Evolutionary conservation across 2,888 invertebrate species (phyloP).

Genomic region (Microdon myrmicae): DNA sequence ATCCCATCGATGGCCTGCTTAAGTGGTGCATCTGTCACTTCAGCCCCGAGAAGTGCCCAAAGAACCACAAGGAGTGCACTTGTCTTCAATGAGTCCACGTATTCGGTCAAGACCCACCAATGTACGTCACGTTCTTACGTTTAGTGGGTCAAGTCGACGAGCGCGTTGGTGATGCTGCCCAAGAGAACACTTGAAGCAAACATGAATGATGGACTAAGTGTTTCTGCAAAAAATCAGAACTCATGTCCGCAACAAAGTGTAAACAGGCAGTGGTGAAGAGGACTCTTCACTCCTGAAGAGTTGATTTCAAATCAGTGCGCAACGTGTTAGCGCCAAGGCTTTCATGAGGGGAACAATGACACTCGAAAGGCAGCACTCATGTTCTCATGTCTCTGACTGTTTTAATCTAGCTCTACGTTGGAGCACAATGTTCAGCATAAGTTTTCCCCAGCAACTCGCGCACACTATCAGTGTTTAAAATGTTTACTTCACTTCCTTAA

Average conservation of each 20-base stretch:
- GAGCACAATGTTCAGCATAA: no score
- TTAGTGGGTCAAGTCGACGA: conserved; percentile 43
- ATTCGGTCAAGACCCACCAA: conserved; percentile 14
- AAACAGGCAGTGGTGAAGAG: conserved; percentile 25
- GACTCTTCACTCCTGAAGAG: no score
- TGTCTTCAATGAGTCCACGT: conserved; percentile 21
- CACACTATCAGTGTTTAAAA: no score
- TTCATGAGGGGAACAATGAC: no score
- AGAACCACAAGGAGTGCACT: conserved; percentile 38
- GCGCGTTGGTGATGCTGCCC: conserved; percentile 35
- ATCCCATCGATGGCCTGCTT: conserved; percentile 30
- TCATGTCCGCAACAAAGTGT: conserved; percentile 15
- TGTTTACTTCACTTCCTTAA: no score
- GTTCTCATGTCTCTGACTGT: no score
- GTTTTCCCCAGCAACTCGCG: no score
- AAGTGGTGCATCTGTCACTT: conserved; percentile 34
- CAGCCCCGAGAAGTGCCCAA: conserved; percentile 15
- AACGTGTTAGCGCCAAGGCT: no score
- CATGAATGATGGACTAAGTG: conserved; percentile 41
- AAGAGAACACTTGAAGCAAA: conserved; percentile 26
- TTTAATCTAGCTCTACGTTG: no score
- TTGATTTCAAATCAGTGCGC: no score
- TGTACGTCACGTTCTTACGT: conserved; percentile 23
- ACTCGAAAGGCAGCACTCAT: no score
- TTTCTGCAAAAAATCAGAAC: conserved; percentile 42